Evolutionary conservation across 2,113 vertebrate genomes (phyloP).

Genomic region (Lathamus discolor): DNA sequence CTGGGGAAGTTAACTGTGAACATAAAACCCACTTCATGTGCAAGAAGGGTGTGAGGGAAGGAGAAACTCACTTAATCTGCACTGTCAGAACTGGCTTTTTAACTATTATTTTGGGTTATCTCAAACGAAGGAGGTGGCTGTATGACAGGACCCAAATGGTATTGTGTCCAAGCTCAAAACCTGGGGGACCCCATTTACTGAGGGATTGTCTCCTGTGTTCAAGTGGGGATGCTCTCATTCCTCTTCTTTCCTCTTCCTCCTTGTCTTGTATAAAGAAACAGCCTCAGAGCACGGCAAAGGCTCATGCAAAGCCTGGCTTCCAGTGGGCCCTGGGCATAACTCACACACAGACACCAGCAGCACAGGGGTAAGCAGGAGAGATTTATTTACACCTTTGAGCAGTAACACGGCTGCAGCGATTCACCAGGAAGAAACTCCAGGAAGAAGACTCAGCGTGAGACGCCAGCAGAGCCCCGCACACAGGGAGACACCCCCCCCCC

Average conservation of each 20-base stretch:
- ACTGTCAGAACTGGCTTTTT: background rate
- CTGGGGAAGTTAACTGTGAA: background rate
- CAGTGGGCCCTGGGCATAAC: accelerated
- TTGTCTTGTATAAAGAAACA: background rate
- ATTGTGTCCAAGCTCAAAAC: background rate
- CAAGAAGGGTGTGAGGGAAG: background rate
- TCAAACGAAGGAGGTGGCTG: background rate
- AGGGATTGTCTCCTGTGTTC: background rate
- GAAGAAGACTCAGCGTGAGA: background rate
- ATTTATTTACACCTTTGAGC: constrained; percentile 59
- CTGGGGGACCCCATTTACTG: background rate
- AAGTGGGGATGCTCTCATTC: background rate
- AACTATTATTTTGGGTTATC: background rate
- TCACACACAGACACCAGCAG: background rate
- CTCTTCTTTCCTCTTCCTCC: background rate
- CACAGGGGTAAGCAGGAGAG: background rate
- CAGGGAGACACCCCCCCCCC: background rate
- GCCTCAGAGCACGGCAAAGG: background rate
- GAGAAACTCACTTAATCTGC: background rate
- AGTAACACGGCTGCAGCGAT: background rate
- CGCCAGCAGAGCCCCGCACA: background rate
- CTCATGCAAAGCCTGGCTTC: background rate
- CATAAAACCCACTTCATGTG: accelerated
- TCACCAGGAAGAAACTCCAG: background rate
- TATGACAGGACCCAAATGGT: background rate